A percentile compares a stretch with the other conserved stretches of the same genome.
phyloP scores from a whole-genome alignment of 2,797 vertebrate species.

The Platalea minor region DNA sequence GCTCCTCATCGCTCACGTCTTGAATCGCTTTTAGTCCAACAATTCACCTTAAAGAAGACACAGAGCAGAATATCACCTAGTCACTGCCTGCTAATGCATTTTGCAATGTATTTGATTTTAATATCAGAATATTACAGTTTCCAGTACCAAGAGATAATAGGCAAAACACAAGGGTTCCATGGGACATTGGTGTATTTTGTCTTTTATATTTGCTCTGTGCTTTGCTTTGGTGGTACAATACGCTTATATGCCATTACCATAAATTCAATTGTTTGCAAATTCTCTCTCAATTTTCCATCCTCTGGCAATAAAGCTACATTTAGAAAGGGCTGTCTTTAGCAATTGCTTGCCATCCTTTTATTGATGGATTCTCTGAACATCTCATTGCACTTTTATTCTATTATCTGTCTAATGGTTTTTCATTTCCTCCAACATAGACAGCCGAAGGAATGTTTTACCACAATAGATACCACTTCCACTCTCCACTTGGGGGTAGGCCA shows the following conservation, averaged over 20 bases:
- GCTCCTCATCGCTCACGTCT: rapidly evolving
- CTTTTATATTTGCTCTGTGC: background rate
- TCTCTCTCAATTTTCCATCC: constrained; percentile 50
- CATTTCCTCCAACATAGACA: constrained; percentile 58
- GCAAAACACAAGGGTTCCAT: constrained; percentile 32
- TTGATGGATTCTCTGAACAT: constrained; percentile 64
- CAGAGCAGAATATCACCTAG: background rate
- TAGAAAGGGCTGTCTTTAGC: constrained; percentile 59
- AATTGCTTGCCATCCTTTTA: constrained; percentile 61
- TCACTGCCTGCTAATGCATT: background rate
- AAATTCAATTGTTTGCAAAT: constrained; percentile 68
- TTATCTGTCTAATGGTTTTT: constrained; percentile 66
- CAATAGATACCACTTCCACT: constrained; percentile 14
- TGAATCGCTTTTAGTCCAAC: background rate
- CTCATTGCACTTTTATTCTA: constrained; percentile 59
- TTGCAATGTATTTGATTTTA: constrained; percentile 45
- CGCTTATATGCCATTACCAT: constrained; percentile 59
- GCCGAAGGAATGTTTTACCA: constrained; percentile 15
- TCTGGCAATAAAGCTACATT: constrained; percentile 61
- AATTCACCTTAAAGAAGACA: background rate
- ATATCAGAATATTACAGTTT: constrained; percentile 52
- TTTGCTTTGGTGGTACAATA: constrained; percentile 49
- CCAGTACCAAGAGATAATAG: constrained; percentile 14
- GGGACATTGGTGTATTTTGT: background rate
- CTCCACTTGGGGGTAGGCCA: background rate